Conservation (phyloP, 2,888 invertebrate species). For the Caenorhabditis sp. region DNA sequence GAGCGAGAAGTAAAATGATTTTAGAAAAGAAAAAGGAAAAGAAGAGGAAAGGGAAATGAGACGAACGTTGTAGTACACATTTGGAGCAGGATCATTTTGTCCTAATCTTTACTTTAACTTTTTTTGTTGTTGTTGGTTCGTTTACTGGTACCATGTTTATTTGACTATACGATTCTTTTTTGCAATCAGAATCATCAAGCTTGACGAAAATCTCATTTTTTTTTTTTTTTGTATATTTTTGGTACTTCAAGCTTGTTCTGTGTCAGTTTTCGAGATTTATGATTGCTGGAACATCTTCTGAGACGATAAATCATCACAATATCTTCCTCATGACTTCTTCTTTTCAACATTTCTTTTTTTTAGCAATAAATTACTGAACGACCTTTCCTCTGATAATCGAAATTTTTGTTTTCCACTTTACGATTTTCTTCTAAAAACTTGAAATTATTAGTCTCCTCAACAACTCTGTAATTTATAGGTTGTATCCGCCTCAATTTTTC, state of each 20-base stretch:
- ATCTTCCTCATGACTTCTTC: background rate
- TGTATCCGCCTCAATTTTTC: background rate
- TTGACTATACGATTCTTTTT: too few relatives aligned
- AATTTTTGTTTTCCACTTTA: background rate
- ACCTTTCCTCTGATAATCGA: background rate
- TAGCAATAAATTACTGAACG: background rate
- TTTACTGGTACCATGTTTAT: too few relatives aligned
- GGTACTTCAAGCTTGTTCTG: too few relatives aligned
- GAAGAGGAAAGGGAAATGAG: background rate
- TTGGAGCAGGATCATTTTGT: background rate
- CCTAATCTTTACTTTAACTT: background rate
- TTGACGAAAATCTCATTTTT: too few relatives aligned
- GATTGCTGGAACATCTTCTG: too few relatives aligned
- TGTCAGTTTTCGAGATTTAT: too few relatives aligned
- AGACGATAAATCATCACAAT: background rate
- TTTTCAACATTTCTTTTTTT: background rate
- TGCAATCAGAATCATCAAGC: too few relatives aligned
- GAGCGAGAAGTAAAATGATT: background rate
- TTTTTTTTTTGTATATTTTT: too few relatives aligned
- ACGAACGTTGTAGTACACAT: background rate
- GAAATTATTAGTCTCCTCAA: too few relatives aligned
- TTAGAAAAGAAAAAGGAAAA: background rate
- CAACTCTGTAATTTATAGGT: too few relatives aligned
- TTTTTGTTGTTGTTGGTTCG: background rate
- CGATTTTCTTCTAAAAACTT: background rate